These are phyloP conservation scores for Ciconia boyciana DNA, from an alignment of 2,113 vertebrate species.

Conservation along the genomic window DNA sequence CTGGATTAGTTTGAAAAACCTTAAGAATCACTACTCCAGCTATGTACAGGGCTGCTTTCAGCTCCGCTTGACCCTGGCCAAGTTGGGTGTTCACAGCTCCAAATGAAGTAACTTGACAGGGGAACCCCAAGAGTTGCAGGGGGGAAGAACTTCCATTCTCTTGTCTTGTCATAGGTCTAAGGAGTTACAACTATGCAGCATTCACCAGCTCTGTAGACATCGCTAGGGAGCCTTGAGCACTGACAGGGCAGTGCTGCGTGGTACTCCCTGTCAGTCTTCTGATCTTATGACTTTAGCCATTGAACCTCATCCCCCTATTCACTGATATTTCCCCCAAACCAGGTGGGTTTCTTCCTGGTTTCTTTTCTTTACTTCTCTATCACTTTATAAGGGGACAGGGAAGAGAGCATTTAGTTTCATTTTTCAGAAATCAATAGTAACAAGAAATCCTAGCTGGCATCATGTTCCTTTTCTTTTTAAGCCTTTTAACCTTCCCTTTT, in stretches of 20 bases:
- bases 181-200: neutral
- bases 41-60: neutral
- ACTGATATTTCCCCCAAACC: neutral
- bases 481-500: neutral
- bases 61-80: neutral
- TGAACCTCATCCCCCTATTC: neutral
- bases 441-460: rapidly evolving
- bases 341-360: neutral
- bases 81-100: neutral
- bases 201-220: neutral
- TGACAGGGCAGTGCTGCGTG: neutral
- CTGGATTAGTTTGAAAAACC: neutral
- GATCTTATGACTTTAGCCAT: neutral
- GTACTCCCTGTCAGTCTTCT: neutral
- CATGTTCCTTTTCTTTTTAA: neutral
- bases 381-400: neutral
- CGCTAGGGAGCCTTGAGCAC: neutral
- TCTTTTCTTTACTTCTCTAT: neutral
- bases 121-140: neutral
- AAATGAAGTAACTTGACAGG: neutral
- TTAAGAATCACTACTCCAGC: neutral
- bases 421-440: rapidly evolving
- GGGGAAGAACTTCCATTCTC: neutral
- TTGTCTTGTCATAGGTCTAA: neutral
- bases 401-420: neutral